Conservation (phyloP, 2,888 invertebrate species). For the Hipparchia sbordonii region DNA sequence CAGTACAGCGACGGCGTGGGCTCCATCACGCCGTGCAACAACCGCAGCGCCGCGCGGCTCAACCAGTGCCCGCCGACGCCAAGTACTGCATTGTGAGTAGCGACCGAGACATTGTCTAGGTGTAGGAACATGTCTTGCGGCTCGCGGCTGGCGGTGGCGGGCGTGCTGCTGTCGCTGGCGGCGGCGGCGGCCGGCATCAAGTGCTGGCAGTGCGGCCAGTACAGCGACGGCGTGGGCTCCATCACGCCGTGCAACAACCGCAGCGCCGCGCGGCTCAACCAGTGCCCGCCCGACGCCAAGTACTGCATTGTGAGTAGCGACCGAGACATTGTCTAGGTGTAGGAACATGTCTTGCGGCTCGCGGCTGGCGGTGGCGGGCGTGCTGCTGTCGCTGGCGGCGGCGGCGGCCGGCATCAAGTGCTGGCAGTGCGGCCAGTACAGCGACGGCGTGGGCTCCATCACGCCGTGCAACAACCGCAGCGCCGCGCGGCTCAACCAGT, state of each 20-base stretch:
- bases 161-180: no score
- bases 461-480: slow-evolving; percentile 91
- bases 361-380: no score
- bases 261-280: slow-evolving; percentile 86
- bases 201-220: slow-evolving; percentile 92
- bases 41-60: slow-evolving; percentile 87
- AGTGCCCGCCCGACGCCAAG: slow-evolving; percentile 84
- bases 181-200: no score
- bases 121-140: no score
- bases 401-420: slow-evolving; percentile 78
- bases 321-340: no score
- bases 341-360: no score
- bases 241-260: slow-evolving; percentile 93
- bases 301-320: slow-evolving; percentile 83
- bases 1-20: slow-evolving; percentile 94
- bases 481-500: slow-evolving; percentile 87
- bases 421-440: slow-evolving; percentile 91
- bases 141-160: no score
- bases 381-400: no score
- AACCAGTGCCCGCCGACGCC: slow-evolving; percentile 85
- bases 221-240: slow-evolving; percentile 93
- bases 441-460: slow-evolving; percentile 92
- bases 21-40: slow-evolving; percentile 92
- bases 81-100: slow-evolving; percentile 84
- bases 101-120: no score